Evolutionary conservation across 2,113 vertebrate species (phyloP).

Genomic region (Porphyrio hochstetteri): DNA sequence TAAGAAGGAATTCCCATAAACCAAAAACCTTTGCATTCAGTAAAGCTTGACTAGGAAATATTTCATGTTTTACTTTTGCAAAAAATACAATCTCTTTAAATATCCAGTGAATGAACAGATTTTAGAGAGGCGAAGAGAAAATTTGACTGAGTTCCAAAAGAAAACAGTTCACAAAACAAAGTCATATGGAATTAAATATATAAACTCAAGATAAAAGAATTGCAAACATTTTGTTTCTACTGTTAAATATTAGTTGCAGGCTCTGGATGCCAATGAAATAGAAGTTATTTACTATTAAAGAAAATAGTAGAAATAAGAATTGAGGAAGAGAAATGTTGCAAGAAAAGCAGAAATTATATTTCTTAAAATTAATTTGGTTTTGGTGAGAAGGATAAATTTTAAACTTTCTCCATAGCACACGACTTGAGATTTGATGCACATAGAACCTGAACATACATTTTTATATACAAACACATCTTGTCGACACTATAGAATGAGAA

Average conservation of each 20-base stretch:
- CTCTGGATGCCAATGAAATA: not conserved
- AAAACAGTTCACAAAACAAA: not conserved
- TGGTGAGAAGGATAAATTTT: not conserved
- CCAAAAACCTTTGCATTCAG: not conserved
- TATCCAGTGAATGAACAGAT: not conserved
- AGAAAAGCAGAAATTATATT: not conserved
- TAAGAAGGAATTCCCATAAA: not conserved
- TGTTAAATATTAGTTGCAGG: not conserved
- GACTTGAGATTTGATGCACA: not conserved
- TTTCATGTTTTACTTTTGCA: not conserved
- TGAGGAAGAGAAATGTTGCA: not conserved
- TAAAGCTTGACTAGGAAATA: not conserved
- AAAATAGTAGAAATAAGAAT: not conserved
- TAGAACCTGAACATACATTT: not conserved
- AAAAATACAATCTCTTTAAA: not conserved
- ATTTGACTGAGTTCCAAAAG: not conserved
- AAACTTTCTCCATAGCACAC: not conserved
- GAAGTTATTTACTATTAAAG: not conserved
- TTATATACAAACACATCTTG: not conserved
- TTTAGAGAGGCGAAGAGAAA: not conserved
- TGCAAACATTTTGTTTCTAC: not conserved
- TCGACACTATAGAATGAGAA: not conserved
- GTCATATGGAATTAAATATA: not conserved
- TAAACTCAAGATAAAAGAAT: not conserved
- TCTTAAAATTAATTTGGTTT: not conserved